Base-by-base conservation (phyloP, 1,140 invertebrate species). In the Calosoma granatense region DNA sequence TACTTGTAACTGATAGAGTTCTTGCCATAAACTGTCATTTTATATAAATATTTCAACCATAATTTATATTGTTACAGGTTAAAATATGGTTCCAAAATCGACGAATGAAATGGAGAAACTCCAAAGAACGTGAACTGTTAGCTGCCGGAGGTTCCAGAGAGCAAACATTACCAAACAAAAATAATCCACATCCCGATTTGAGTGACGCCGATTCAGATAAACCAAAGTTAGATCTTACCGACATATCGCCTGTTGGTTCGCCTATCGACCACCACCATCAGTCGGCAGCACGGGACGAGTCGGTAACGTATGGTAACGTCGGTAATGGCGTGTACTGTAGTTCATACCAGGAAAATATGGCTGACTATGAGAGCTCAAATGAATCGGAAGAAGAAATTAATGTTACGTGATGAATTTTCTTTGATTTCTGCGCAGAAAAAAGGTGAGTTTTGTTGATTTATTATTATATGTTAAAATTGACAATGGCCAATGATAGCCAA, bases 21-120 rank as follows among this genome's bases (percentile, higher is more conserved):
- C n/a, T n/a, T n/a, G n/a, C n/a, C n/a, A n/a, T n/a, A n/a, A n/a
- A n/a, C n/a, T n/a, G n/a, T n/a, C n/a, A n/a, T n/a, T n/a, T n/a
- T n/a, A n/a, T n/a, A n/a, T n/a, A n/a, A n/a, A n/a, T n/a, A n/a
- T n/a, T n/a, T n/a, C n/a, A n/a, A n/a, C n/a, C n/a, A n/a, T n/a
- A n/a, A n/a, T n/a, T n/a, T n/a, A n/a, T n/a, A n/a, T n/a, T n/a
- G n/a, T 81, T 78, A 14, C 77, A 95, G 92, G 92, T 95, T 57
- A 95, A 94, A 77, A 95, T 95, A 59, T 95, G 92, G 92, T 95
- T 95, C 72, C 92, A 96, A 81, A 96, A 95, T 69, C 81, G 92
- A 0, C 82, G 92, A 53, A 96, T 95, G 92, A 96, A 96, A 72
- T 96, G 92, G 92, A 79, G 95, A 6, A 98, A 98, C 72, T 95